Evolutionary conservation across 1,140 invertebrate species (phyloP).

Genomic region (Drosophila mauritiana): DNA sequence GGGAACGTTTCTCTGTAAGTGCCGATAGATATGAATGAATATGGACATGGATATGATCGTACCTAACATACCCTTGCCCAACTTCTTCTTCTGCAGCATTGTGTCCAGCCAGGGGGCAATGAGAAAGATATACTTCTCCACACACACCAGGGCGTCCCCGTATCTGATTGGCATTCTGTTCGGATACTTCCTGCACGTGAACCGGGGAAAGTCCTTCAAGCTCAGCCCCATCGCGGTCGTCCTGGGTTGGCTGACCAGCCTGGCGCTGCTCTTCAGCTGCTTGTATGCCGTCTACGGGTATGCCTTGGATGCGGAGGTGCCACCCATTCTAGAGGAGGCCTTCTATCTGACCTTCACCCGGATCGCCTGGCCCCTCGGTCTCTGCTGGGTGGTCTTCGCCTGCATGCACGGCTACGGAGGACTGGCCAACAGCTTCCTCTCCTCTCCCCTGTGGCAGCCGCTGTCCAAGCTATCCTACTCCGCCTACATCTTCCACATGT

Average conservation of each 20-base stretch:
- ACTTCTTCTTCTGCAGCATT: neutral
- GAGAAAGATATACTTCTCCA: constrained; percentile 44
- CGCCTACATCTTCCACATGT: constrained; percentile 85
- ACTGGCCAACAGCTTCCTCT: constrained; percentile 85
- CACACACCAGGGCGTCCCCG: constrained; percentile 52
- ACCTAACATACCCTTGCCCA: no score
- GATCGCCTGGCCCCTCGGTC: constrained; percentile 86
- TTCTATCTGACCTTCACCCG: constrained; percentile 88
- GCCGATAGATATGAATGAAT: neutral
- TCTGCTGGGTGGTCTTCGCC: constrained; percentile 90
- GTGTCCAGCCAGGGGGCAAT: neutral
- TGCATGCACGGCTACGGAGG: constrained; percentile 88
- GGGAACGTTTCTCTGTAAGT: constrained; percentile 47
- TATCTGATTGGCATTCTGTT: constrained; percentile 56
- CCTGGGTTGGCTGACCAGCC: constrained; percentile 47
- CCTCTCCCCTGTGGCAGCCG: constrained; percentile 85
- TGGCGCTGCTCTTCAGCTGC: constrained; percentile 56
- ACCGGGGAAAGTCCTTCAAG: constrained; percentile 23
- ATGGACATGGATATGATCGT: neutral
- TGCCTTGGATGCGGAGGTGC: constrained; percentile 13
- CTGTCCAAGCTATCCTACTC: constrained; percentile 85
- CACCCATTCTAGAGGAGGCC: constrained; percentile 84
- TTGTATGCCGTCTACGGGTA: constrained; percentile 61
- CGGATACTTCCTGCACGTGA: constrained; percentile 52
- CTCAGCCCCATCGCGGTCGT: constrained; percentile 4